Evolutionary conservation across 2,888 invertebrate species (phyloP), one percentile per base, ranked within the genome.

Genomic region (Drymonia ruficornis): DNA sequence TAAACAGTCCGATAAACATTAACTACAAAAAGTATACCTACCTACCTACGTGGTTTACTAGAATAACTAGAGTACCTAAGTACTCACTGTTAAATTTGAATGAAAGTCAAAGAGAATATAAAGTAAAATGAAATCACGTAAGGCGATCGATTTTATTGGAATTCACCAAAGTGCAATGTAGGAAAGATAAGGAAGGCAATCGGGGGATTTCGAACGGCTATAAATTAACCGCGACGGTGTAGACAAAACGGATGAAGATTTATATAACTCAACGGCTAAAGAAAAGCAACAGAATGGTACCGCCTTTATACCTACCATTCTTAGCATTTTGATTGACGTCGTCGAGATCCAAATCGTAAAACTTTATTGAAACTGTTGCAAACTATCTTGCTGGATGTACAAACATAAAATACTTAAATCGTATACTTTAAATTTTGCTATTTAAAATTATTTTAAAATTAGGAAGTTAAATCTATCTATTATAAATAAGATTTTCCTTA

Each of bases 231-330:
- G 50, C 57, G 56, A 42, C 57, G 48, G 46, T 47, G 61, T 54
- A 63, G 65, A 68, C 63, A 57, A 61, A 65, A 61, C 57, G 56
- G 61, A 69, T 64, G 64, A 71, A 75, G 74, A 77, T 78, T 78
- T 80, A 77, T 78, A 72, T 66, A 67, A 63, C 63, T 63, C 60
- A 65, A 67, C 59, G 66, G 59, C 60, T 64, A 70, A 66, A 66
- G 62, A 23, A 43, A 43, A 52, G 2, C 15, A 29, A 15, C 11
- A 44, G 7, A 28, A 63, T 53, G 50, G 61, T 50, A 61, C 60
- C 58, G 54, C 50, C 53, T 54, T 51, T 56, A 59, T 46, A 56
- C 44, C 29, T 47, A 56, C 59, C 53, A 63, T 66, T 66, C 59
- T 60, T 63, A 54, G 51, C 60, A 59, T 55, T 65, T 61, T 58